Conservation (phyloP, 1,140 invertebrate genomes). For the Nylanderia fulva region DNA sequence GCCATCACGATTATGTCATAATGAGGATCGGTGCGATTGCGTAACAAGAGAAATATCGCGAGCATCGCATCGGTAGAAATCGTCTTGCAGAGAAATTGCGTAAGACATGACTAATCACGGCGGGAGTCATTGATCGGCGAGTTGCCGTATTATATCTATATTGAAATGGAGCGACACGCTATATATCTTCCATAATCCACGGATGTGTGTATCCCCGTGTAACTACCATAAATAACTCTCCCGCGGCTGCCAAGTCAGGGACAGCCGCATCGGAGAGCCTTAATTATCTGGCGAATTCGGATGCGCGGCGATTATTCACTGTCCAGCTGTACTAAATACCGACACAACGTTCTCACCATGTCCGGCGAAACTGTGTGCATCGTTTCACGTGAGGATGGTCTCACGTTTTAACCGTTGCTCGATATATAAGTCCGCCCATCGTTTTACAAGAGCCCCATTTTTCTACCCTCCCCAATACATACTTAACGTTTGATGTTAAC, state of each 20-base stretch:
- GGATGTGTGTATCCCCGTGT: background rate
- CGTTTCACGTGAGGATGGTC: background rate
- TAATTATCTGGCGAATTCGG: constrained; percentile 63
- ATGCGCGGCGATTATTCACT: constrained; percentile 57
- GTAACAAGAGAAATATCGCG: constrained; percentile 9
- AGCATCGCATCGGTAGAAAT: constrained; percentile 9
- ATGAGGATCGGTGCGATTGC: constrained; percentile 49
- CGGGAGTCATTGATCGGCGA: constrained; percentile 5
- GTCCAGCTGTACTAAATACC: constrained; percentile 43
- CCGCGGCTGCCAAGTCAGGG: background rate
- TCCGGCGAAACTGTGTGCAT: background rate
- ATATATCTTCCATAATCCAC: background rate
- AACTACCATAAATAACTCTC: constrained; percentile 39
- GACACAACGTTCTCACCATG: background rate
- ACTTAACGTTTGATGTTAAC: constrained; percentile 16
- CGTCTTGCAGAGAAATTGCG: constrained; percentile 17
- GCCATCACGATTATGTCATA: constrained; percentile 40
- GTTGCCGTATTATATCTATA: constrained; percentile 4
- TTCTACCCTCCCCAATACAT: background rate
- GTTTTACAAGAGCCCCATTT: background rate
- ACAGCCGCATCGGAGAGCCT: constrained; percentile 4
- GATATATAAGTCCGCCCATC: background rate
- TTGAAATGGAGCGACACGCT: background rate
- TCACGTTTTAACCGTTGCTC: background rate
- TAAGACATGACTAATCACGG: constrained; percentile 6